phyloP scores from a whole-genome alignment of 2,113 vertebrate species.

The Myxocyprinus asiaticus region DNA sequence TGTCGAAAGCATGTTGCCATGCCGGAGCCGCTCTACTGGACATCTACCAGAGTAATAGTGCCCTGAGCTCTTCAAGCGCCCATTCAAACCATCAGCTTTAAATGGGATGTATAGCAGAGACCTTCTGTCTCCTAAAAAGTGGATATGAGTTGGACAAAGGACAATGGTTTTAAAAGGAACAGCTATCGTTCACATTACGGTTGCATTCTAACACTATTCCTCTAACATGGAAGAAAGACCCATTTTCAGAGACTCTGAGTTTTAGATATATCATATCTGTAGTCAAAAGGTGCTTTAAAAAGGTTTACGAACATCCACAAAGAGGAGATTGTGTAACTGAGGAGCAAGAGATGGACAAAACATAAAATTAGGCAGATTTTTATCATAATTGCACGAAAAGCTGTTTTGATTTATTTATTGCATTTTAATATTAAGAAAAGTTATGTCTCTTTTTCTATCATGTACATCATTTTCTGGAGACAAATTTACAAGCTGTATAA shows the following conservation, averaged over 20 bases:
- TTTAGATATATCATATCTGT: background rate
- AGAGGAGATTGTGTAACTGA: too few species aligned
- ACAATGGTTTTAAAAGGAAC: background rate
- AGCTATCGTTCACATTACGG: background rate
- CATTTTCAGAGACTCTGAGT: background rate
- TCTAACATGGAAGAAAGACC: background rate
- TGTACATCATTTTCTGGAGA: background rate
- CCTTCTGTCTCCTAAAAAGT: background rate
- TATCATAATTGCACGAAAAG: too few species aligned
- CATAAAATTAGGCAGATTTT: background rate
- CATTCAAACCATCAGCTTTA: background rate
- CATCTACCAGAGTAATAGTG: constrained; percentile 62
- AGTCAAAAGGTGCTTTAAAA: background rate
- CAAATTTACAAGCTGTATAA: background rate
- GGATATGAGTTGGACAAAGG: background rate
- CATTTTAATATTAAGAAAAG: background rate
- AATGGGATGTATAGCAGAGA: background rate
- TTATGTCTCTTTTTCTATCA: background rate
- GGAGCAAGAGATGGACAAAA: background rate
- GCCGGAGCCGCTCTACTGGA: constrained; percentile 65
- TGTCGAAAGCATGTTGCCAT: constrained; percentile 61
- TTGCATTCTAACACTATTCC: background rate
- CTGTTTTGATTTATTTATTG: background rate
- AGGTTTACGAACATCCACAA: too few species aligned
- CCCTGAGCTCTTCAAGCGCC: constrained; percentile 53